Evolutionary conservation across 2,888 invertebrate species (phyloP).

Genomic region (Spatulosminthurus flaviceps): DNA sequence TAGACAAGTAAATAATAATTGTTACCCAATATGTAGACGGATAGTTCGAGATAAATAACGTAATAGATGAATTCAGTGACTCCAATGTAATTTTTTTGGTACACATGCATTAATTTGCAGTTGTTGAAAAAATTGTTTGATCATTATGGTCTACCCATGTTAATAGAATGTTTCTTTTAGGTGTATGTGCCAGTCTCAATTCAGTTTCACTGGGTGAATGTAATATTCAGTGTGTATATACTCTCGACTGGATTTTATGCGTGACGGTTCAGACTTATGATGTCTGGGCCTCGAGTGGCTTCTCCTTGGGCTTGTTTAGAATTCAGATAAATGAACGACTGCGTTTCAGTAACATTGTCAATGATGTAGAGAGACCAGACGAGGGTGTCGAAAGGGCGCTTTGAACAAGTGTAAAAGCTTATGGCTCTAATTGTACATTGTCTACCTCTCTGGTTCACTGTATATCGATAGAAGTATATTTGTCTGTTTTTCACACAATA

Average conservation of each 20-base stretch:
- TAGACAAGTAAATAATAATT: too few relatives aligned
- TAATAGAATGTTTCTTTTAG: too few relatives aligned
- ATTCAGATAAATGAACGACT: slow-evolving; percentile 34
- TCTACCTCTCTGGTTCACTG: background rate
- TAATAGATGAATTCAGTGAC: too few relatives aligned
- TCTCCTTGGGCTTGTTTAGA: slow-evolving; percentile 42
- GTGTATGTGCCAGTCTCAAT: background rate
- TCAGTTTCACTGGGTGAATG: background rate
- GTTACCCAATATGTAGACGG: too few relatives aligned
- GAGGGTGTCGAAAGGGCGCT: slow-evolving; percentile 29
- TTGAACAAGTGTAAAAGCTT: background rate
- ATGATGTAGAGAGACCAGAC: slow-evolving; percentile 41
- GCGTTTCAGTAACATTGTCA: slow-evolving; percentile 42
- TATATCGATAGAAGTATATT: too few relatives aligned
- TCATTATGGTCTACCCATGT: too few relatives aligned
- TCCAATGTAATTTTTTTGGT: too few relatives aligned
- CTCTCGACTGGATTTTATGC: background rate
- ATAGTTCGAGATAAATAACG: too few relatives aligned
- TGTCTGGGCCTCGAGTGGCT: slow-evolving; percentile 45
- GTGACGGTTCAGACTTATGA: slow-evolving; percentile 34
- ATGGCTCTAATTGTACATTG: background rate
- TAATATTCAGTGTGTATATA: background rate
- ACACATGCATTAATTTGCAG: too few relatives aligned
- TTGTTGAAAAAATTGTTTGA: too few relatives aligned
- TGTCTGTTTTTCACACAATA: background rate